These are phyloP conservation scores for Trachops cirrhosus DNA, from an alignment of 2,797 vertebrate genomes.

Conservation along the genomic window DNA sequence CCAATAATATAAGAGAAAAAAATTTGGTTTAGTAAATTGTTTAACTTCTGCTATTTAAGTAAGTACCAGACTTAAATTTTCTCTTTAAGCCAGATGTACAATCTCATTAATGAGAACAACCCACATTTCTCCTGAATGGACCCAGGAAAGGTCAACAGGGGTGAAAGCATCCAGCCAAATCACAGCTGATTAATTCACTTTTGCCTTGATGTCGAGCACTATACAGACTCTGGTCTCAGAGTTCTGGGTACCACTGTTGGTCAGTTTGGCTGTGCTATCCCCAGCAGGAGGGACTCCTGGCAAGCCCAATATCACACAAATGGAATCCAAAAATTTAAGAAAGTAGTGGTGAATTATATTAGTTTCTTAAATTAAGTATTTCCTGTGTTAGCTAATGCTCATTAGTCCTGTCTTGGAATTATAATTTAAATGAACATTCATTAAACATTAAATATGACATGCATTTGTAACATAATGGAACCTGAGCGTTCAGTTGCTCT, in stretches of 20 bases:
- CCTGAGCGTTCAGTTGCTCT: neutral
- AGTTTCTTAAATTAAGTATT: constrained; percentile 20
- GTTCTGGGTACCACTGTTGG: neutral
- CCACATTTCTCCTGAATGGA: neutral
- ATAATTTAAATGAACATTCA: neutral
- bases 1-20: neutral
- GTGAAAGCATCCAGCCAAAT: neutral
- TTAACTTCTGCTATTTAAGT: neutral
- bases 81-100: neutral
- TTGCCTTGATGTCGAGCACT: neutral
- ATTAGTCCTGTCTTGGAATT: neutral
- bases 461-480: neutral
- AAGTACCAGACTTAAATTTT: neutral
- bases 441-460: neutral
- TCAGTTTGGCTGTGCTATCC: neutral
- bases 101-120: neutral
- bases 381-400: neutral
- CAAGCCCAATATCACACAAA: neutral
- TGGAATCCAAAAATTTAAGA: neutral
- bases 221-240: neutral
- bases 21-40: neutral
- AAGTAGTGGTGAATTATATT: neutral
- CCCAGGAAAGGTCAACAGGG: neutral
- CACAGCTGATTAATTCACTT: neutral
- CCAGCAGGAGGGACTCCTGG: neutral